A percentile compares a stretch with the other conserved stretches of the same genome.
Conservation (phyloP, 2,113 vertebrate genomes). For the Cyprinodon brontotheroides region DNA sequence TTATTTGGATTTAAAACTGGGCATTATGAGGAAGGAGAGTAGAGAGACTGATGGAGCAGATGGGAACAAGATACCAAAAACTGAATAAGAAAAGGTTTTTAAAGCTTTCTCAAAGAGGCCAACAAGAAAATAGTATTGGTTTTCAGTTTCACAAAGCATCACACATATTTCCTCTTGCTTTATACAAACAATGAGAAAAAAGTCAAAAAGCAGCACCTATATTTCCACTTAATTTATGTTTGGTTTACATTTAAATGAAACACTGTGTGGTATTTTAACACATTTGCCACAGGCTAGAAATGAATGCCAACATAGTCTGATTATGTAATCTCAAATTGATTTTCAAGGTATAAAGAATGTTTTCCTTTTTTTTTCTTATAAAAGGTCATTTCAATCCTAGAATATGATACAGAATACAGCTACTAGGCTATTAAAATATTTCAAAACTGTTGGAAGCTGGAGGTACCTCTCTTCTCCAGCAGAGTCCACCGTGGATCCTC, state of each 20-base stretch:
- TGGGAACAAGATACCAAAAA: slow-evolving; percentile 18
- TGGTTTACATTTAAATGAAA: background rate
- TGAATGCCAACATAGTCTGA: background rate
- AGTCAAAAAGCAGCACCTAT: background rate
- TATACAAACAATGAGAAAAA: background rate
- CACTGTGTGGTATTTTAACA: background rate
- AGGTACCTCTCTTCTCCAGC: too few relatives aligned
- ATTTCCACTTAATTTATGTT: background rate
- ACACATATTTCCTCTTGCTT: background rate
- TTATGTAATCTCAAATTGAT: background rate
- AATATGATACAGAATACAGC: background rate
- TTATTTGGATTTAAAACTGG: slow-evolving; percentile 41
- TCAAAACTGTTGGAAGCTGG: too few relatives aligned
- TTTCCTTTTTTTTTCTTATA: background rate
- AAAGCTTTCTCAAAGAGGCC: background rate
- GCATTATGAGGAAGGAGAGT: slow-evolving; percentile 46
- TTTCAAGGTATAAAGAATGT: background rate
- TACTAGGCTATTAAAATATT: background rate
- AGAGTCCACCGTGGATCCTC: too few relatives aligned
- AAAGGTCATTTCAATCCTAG: background rate
- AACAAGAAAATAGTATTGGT: background rate
- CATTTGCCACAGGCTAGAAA: background rate
- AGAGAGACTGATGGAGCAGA: slow-evolving; percentile 16
- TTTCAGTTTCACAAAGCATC: background rate
- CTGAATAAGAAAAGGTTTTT: background rate